These are phyloP conservation scores for Sebastes itinus DNA, from an alignment of 2,797 vertebrate species.

Conservation along the genomic window DNA sequence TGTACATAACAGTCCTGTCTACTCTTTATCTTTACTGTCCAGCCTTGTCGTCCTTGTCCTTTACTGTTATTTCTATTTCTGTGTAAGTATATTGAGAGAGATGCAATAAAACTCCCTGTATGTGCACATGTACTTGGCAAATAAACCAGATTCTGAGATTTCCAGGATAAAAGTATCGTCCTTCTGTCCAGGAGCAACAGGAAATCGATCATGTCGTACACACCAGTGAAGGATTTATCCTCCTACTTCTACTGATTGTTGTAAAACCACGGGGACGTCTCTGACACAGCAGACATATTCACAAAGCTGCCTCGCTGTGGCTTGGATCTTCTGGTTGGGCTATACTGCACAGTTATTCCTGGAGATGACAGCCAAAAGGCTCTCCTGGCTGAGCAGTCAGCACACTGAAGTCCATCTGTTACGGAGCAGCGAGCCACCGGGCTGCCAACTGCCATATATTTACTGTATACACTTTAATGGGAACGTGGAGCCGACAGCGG, in stretches of 20 bases:
- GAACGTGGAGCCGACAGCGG: neutral
- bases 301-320: neutral
- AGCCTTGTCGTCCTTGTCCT: too few relatives aligned
- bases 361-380: conserved; percentile 13
- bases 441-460: neutral
- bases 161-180: too few relatives aligned
- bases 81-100: too few relatives aligned
- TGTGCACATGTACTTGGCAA: too few relatives aligned
- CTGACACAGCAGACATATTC: neutral
- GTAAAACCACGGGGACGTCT: neutral
- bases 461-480: neutral
- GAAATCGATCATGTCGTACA: too few relatives aligned
- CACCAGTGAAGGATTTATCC: neutral
- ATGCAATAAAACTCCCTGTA: too few relatives aligned
- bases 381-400: conserved; percentile 25
- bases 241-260: neutral
- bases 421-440: neutral
- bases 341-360: neutral
- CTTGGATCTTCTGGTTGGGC: neutral
- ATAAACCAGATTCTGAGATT: too few relatives aligned
- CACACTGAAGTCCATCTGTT: conserved; percentile 33
- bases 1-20: too few relatives aligned
- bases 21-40: too few relatives aligned
- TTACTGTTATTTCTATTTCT: too few relatives aligned
- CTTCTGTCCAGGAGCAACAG: too few relatives aligned